Evolutionary conservation across 2,113 vertebrate species (phyloP), one percentile per base, ranked within the genome.

Genomic region (Perccottus glenii): DNA sequence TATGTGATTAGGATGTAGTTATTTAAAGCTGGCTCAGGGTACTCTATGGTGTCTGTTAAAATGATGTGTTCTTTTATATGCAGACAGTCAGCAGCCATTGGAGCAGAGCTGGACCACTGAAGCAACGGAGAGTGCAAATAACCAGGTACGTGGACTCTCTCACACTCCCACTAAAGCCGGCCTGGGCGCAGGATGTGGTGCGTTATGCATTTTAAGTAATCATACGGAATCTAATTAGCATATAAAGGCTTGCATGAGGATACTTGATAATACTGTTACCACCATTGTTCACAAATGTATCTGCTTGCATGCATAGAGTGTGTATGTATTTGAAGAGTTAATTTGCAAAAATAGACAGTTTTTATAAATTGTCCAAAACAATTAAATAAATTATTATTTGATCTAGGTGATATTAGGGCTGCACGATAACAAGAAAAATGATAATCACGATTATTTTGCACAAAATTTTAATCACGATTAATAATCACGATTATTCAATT

Each of bases 21-120:
- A 27, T 27, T 27, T 27, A 3, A 27, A 3, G 19, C 19, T 27
- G 19, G 19, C 19, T 27, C 1, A 27, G 19, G 8, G 1, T 4
- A 8, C 38, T 40, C 38, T 40, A 40, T 40, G 38, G 38, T 40
- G 38, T 40, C 38, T 40, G 38, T 40, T 40, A 40, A 40, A 8
- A 40, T 5, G 5, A 6, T 8, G 8, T 64, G 48, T 77, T 76
- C 44, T 40, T 86, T 63, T 58, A 33, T 70, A 47, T 52, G 58
- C 83, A 90, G 89, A 75, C 73, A 63, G 61, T 67, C 85, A 56
- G 62, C 73, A 60, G 49, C 55, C 48, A 48, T 58, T 61, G 77
- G 82, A 87, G 56, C 73, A 77, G 51, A 84, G 68, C 81, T 78
- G 66, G 82, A 73, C 67, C 19, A 50, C 67, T 35, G 85, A 72